phyloP scores from a whole-genome alignment of 2,113 vertebrate species.

The Carassius gibelio region DNA sequence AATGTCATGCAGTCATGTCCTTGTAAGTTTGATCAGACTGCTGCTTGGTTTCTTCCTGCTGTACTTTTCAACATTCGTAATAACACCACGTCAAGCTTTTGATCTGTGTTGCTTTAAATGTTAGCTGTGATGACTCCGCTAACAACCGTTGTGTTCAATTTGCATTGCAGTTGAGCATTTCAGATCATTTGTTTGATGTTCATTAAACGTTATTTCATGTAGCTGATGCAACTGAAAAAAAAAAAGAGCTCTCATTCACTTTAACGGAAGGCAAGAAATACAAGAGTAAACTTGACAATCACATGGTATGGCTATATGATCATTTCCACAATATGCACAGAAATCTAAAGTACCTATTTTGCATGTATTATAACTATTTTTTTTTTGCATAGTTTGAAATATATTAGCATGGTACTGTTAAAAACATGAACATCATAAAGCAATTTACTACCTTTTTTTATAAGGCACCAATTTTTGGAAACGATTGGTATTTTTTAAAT shows the following conservation, averaged over 20 bases:
- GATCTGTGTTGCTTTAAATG: neutral
- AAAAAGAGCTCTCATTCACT: neutral
- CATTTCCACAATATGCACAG: neutral
- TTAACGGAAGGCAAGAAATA: too few relatives aligned
- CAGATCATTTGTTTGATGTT: neutral
- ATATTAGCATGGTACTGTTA: too few relatives aligned
- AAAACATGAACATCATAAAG: too few relatives aligned
- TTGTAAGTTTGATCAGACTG: constrained; percentile 34
- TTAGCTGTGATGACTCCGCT: neutral
- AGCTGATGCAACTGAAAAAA: neutral
- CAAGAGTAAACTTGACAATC: neutral
- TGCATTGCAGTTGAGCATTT: neutral
- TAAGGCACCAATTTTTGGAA: too few relatives aligned
- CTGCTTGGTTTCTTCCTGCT: constrained; percentile 36
- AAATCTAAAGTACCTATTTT: neutral
- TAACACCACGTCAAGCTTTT: neutral
- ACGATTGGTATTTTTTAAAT: too few relatives aligned
- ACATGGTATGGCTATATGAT: neutral
- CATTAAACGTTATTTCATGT: neutral
- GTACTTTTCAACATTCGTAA: constrained; percentile 7
- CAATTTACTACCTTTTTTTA: too few relatives aligned
- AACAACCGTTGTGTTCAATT: neutral
- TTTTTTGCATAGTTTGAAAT: neutral
- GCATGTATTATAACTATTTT: neutral
- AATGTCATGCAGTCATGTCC: constrained; percentile 42